Conservation (phyloP, 64 coral and sea anemone species). For the Stichodactyla mertensii region DNA sequence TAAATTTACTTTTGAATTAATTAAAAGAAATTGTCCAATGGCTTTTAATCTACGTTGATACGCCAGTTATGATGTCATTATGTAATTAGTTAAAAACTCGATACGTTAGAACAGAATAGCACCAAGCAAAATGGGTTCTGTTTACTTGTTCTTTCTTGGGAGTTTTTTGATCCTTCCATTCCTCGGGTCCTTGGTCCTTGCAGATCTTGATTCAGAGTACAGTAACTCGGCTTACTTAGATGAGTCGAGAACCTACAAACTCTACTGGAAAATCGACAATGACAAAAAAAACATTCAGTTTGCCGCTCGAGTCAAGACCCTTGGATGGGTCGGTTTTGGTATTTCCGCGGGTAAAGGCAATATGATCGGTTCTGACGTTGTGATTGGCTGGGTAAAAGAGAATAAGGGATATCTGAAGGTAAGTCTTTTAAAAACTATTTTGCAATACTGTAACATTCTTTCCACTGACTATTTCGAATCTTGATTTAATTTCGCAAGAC, state of each 20-base stretch:
- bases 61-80: too few species aligned
- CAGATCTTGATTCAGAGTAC: conserved; percentile 29
- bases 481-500: too few species aligned
- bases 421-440: not conserved
- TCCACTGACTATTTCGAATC: too few species aligned
- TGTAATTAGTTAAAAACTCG: too few species aligned
- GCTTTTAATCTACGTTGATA: too few species aligned
- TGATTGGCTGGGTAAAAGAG: conserved; percentile 61
- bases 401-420: conserved; percentile 49
- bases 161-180: not conserved
- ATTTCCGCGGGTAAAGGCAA: conserved; percentile 42
- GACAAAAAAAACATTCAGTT: conserved; percentile 32
- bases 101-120: too few species aligned
- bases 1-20: too few species aligned
- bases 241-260: conserved; percentile 4
- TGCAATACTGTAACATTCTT: too few species aligned
- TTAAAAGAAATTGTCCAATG: too few species aligned
- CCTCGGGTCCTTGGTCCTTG: not conserved
- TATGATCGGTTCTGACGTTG: conserved; percentile 55
- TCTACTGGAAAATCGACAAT: conserved; percentile 60
- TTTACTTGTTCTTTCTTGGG: too few species aligned
- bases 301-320: conserved; percentile 60
- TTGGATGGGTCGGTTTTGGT: conserved; percentile 74
- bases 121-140: too few species aligned
- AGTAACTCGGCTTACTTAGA: conserved; percentile 52